phyloP scores from a whole-genome alignment of 2,888 invertebrate genomes.

The Lasioglossum vierecki region DNA sequence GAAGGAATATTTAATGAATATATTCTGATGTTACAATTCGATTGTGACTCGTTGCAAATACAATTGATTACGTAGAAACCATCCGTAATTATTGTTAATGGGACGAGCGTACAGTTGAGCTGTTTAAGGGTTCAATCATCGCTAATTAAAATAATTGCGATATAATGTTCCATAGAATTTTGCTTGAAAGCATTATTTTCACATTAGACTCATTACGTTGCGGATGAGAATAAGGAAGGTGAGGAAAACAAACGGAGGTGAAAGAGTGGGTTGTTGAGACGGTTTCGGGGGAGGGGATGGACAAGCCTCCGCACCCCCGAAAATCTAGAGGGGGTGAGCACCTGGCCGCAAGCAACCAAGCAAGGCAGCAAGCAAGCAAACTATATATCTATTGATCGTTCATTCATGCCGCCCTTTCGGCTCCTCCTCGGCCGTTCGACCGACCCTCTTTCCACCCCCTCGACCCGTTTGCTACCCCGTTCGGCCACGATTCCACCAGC shows the following conservation, averaged over 20 bases:
- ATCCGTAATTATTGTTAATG: background rate
- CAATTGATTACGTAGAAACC: no score
- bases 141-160: background rate
- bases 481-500: slow-evolving; percentile 55
- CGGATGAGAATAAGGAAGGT: background rate
- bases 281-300: background rate
- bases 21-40: no score
- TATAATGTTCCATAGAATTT: background rate
- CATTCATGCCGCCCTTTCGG: slow-evolving; percentile 81
- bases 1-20: no score
- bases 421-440: slow-evolving; percentile 66
- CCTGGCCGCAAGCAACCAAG: slow-evolving; percentile 56
- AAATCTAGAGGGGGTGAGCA: slow-evolving; percentile 51
- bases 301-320: slow-evolving; percentile 17
- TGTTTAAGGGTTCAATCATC: background rate
- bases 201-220: background rate
- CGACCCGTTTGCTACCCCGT: slow-evolving; percentile 35
- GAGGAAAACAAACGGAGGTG: background rate
- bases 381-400: slow-evolving; percentile 83
- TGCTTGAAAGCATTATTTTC: background rate
- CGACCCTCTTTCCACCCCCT: slow-evolving; percentile 50
- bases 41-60: no score
- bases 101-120: background rate
- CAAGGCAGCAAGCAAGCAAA: slow-evolving; percentile 23
- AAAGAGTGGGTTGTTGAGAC: background rate